Conservation (phyloP, 2,797 vertebrate genomes). For the Falco columbarius region DNA sequence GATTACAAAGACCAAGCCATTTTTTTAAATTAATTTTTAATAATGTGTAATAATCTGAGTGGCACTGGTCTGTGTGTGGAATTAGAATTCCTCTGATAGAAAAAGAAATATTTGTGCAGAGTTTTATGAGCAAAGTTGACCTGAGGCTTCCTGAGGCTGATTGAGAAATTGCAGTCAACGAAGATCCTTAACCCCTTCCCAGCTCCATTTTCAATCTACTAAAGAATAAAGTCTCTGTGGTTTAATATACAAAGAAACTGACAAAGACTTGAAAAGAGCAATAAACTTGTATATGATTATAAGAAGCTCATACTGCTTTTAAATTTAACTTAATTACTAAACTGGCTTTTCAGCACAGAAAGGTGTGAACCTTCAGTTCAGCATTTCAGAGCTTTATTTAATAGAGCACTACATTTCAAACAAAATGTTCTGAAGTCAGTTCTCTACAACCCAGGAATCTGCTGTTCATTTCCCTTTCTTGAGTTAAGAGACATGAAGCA, state of each 20-base stretch:
- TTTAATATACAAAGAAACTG: slow-evolving; percentile 27
- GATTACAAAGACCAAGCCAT: slow-evolving; percentile 67
- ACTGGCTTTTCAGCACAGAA: not conserved
- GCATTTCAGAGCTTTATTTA: not conserved
- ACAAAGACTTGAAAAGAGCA: not conserved
- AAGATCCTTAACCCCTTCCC: slow-evolving; percentile 76
- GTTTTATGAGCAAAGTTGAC: slow-evolving; percentile 86
- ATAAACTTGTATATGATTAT: not conserved
- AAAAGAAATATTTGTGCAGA: slow-evolving; percentile 83
- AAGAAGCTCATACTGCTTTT: not conserved
- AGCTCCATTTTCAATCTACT: slow-evolving; percentile 33
- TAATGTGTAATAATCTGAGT: slow-evolving; percentile 85
- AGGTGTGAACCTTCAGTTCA: not conserved
- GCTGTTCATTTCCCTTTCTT: not conserved
- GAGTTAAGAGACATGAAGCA: not conserved
- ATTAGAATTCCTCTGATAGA: slow-evolving; percentile 82
- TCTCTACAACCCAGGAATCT: not conserved
- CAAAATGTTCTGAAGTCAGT: not conserved
- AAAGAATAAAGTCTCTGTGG: not conserved
- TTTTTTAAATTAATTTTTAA: slow-evolving; percentile 86
- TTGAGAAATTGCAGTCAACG: slow-evolving; percentile 77
- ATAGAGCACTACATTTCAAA: not conserved
- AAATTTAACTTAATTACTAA: not conserved
- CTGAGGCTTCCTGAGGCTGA: slow-evolving; percentile 80
- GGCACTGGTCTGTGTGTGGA: slow-evolving; percentile 76